Evolutionary conservation across 2,797 vertebrate species (phyloP).

Genomic region (Malurus splendens): DNA sequence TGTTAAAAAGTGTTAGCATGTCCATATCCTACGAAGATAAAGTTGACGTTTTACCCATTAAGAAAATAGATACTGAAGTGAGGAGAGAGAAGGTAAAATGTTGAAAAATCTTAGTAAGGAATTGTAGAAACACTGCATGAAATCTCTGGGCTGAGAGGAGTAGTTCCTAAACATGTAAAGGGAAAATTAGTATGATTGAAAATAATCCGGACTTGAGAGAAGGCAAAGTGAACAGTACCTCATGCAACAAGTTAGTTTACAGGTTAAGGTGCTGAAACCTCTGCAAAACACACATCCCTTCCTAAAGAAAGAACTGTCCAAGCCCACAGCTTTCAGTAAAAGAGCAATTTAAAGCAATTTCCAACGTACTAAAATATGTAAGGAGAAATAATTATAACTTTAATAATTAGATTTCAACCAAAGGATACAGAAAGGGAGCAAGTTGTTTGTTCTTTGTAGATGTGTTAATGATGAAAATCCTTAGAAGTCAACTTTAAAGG

Average conservation of each 20-base stretch:
- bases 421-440: background rate
- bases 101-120: background rate
- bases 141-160: background rate
- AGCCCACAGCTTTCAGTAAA: background rate
- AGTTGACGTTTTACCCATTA: background rate
- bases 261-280: background rate
- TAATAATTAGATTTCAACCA: background rate
- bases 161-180: background rate
- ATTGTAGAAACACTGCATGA: background rate
- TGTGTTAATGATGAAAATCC: constrained; percentile 35
- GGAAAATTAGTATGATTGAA: background rate
- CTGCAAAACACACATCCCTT: background rate
- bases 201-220: background rate
- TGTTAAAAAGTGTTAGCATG: background rate
- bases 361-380: background rate
- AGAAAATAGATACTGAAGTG: background rate
- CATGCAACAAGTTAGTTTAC: background rate
- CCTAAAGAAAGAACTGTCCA: background rate
- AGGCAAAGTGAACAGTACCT: background rate
- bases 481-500: constrained; percentile 37
- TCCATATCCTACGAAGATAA: background rate
- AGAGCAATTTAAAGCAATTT: background rate
- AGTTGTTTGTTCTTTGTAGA: constrained; percentile 7
- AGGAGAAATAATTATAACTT: constrained; percentile 1
- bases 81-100: background rate